A percentile compares a stretch with the other conserved stretches of the same genome.
These are phyloP conservation scores for Bombus huntii DNA, from an alignment of 1,140 invertebrate species.

Conservation along the genomic window DNA sequence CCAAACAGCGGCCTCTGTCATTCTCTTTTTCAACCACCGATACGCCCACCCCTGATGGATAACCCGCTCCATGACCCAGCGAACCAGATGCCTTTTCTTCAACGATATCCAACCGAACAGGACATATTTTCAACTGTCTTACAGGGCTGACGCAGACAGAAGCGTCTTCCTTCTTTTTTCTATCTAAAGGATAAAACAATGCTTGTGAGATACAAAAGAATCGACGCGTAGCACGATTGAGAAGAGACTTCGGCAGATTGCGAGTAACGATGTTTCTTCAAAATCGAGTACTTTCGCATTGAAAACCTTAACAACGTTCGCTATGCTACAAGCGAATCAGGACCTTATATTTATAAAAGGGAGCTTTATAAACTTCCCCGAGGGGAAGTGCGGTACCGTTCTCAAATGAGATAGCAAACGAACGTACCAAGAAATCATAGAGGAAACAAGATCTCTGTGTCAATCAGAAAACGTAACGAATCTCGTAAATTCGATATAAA, in stretches of 20 bases:
- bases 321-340: neutral
- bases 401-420: neutral
- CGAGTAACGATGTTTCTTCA: slow-evolving; percentile 49
- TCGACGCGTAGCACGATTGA: no score
- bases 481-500: neutral
- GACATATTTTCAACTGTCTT: slow-evolving; percentile 54
- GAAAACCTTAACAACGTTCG: no score
- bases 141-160: slow-evolving; percentile 34
- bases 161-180: neutral
- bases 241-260: slow-evolving; percentile 21
- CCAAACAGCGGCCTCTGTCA: neutral
- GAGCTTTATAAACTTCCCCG: neutral
- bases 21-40: neutral
- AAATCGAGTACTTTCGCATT: neutral
- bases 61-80: slow-evolving; percentile 1
- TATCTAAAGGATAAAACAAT: neutral
- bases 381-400: neutral
- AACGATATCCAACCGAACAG: slow-evolving; percentile 54
- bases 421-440: neutral
- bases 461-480: neutral
- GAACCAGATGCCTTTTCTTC: slow-evolving; percentile 43
- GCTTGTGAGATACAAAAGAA: slow-evolving; percentile 50
- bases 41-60: neutral
- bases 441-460: neutral
- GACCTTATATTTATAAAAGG: neutral